Evolutionary conservation across 2,888 invertebrate species (phyloP).

Genomic region (Ennomos erosarius): DNA sequence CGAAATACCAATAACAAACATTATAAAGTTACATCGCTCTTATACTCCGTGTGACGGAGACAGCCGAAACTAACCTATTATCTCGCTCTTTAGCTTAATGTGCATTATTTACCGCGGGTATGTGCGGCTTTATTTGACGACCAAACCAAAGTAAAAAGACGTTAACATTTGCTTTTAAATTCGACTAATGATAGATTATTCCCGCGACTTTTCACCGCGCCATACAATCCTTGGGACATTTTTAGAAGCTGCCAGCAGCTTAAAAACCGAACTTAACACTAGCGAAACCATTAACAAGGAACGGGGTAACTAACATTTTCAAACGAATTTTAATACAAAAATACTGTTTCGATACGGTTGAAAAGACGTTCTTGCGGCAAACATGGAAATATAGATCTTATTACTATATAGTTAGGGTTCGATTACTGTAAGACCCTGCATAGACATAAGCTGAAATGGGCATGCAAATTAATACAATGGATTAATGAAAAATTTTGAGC

Average conservation of each 20-base stretch:
- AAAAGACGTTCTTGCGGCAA: background rate
- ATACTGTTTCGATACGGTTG: background rate
- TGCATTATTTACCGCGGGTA: too few species aligned
- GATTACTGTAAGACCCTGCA: slow-evolving; percentile 4
- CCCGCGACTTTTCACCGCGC: slow-evolving; percentile 4
- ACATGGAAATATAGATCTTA: slow-evolving; percentile 16
- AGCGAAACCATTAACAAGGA: slow-evolving; percentile 8
- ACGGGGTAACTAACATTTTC: slow-evolving; percentile 29
- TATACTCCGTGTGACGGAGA: too few species aligned
- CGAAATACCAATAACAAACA: too few species aligned
- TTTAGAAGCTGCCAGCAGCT: slow-evolving; percentile 40
- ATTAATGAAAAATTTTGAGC: too few species aligned
- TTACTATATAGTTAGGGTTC: slow-evolving; percentile 6
- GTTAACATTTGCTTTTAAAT: too few species aligned
- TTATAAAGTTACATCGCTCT: too few species aligned
- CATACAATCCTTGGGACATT: slow-evolving; percentile 11
- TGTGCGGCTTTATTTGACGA: too few species aligned
- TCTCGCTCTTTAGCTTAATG: too few species aligned
- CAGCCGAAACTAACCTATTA: too few species aligned
- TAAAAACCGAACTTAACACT: slow-evolving; percentile 16
- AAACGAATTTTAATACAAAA: background rate
- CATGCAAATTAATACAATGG: too few species aligned
- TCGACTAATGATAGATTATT: too few species aligned
- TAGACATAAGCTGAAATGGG: background rate
- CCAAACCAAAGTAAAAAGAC: too few species aligned